Base-by-base conservation (phyloP, 2,113 vertebrate genomes). In the Pseudolaguvia tuberculata region DNA sequence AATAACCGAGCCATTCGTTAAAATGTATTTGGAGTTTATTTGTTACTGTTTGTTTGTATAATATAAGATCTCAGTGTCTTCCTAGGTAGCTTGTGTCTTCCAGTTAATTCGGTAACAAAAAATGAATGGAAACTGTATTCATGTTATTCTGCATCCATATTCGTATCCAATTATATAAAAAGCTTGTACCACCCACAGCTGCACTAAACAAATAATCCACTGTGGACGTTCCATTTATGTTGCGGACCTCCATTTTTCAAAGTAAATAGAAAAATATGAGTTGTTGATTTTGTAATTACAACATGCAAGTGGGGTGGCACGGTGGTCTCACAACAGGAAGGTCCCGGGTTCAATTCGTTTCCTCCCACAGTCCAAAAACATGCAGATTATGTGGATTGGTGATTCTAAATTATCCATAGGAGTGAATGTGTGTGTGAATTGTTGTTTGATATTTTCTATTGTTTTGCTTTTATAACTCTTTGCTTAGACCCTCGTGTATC, bases 391-490 rank as follows among this genome's bases (percentile, higher is more conserved):
- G n/a, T n/a, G n/a, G n/a, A n/a, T n/a, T n/a, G n/a, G n/a, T n/a
- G n/a, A n/a, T n/a, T n/a, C n/a, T n/a, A n/a, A n/a, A n/a, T n/a
- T n/a, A n/a, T n/a, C n/a, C n/a, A n/a, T n/a, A n/a, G n/a, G n/a
- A n/a, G n/a, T n/a, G n/a, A n/a, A n/a, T n/a, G n/a, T n/a, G n/a
- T n/a, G n/a, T n/a, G n/a, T n/a, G n/a, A n/a, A n/a, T n/a, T n/a
- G n/a, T n/a, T n/a, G n/a, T n/a, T n/a, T n/a, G 62, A 65, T 42
- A 65, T 47, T 25, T n/a, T 47, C 39, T 47, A 47, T 65, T 47
- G 62, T 65, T 65, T 39, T 14, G 47, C 62, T 65, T 47, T 42
- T 47, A 47, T 47, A 65, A 65, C 45, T 65, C 45, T 65, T 18
- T 45, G 14, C 15, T 23, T 47, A 13, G 21, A 47, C n/a, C 39